Percentiles rank a stretch among this genome's conserved stretches.
Conservation (phyloP, 2,113 vertebrate genomes). For the Centropus bengalensis region DNA sequence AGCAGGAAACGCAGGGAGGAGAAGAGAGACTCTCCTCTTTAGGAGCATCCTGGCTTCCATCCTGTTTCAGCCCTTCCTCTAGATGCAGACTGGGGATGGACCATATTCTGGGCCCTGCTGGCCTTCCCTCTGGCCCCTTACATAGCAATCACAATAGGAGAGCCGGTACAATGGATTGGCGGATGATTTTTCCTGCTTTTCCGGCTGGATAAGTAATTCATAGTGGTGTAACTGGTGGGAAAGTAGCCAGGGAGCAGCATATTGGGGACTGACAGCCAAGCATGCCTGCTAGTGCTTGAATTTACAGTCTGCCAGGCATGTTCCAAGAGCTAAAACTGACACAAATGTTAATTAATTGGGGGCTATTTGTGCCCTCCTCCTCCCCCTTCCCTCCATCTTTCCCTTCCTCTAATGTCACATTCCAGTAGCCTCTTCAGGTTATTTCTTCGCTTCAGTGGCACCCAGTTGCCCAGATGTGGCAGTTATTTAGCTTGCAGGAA, state of each 20-base stretch:
- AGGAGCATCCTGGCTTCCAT: background rate
- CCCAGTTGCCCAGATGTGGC: background rate
- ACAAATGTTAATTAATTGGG: background rate
- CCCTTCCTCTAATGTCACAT: background rate
- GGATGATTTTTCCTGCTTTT: background rate
- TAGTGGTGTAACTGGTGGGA: background rate
- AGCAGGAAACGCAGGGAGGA: background rate
- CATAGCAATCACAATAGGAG: background rate
- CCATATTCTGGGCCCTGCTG: accelerated
- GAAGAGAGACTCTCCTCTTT: background rate
- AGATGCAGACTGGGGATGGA: background rate
- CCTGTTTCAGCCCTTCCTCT: background rate
- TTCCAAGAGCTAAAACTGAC: background rate
- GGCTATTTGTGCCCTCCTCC: background rate
- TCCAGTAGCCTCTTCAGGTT: background rate
- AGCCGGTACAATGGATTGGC: background rate
- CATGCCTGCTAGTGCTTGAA: background rate
- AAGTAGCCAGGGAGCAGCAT: background rate
- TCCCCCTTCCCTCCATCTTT: background rate
- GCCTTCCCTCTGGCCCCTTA: background rate
- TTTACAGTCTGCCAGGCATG: background rate
- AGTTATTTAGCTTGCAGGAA: background rate
- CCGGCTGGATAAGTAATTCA: background rate
- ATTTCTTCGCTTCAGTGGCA: background rate
- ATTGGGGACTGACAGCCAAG: background rate